A percentile compares a stretch with the other conserved stretches of the same genome.
phyloP scores from a whole-genome alignment of 2,797 vertebrate genomes.

The Gouania willdenowi region DNA sequence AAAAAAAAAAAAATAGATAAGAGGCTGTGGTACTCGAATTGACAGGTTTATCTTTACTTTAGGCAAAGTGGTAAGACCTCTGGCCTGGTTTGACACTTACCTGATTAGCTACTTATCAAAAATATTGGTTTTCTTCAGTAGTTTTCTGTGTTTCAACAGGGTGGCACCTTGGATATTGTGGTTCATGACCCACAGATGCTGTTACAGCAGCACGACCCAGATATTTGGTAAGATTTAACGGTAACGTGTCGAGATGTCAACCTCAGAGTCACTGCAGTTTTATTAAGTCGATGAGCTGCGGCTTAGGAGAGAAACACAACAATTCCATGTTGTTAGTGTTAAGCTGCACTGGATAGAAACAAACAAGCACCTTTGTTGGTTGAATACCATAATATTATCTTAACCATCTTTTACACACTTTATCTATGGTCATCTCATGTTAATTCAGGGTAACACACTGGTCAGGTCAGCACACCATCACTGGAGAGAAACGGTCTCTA shows the following conservation, averaged over 20 bases:
- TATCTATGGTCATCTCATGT: too few species aligned
- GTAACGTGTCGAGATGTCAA: not conserved
- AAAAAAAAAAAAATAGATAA: constrained; percentile 38
- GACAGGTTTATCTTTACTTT: constrained; percentile 38
- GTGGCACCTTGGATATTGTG: not conserved
- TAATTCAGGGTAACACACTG: too few species aligned
- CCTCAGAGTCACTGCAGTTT: too few species aligned
- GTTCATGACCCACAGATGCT: not conserved
- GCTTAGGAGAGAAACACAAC: constrained; percentile 1
- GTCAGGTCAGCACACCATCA: too few species aligned
- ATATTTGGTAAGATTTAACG: too few species aligned
- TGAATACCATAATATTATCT: too few species aligned
- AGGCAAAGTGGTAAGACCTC: constrained; percentile 39
- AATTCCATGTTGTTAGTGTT: too few species aligned
- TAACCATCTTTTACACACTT: too few species aligned
- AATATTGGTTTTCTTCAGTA: constrained; percentile 20
- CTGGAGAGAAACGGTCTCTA: too few species aligned
- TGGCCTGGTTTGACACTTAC: constrained; percentile 12
- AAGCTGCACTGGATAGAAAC: not conserved
- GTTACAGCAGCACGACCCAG: not conserved
- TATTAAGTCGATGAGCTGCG: constrained; percentile 1
- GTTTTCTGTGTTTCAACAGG: constrained; percentile 16
- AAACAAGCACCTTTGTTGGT: too few species aligned
- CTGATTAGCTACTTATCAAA: constrained; percentile 25
- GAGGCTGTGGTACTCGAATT: constrained; percentile 32